Conservation (phyloP, 1,140 invertebrate species). For the Epicauta chinensis region DNA sequence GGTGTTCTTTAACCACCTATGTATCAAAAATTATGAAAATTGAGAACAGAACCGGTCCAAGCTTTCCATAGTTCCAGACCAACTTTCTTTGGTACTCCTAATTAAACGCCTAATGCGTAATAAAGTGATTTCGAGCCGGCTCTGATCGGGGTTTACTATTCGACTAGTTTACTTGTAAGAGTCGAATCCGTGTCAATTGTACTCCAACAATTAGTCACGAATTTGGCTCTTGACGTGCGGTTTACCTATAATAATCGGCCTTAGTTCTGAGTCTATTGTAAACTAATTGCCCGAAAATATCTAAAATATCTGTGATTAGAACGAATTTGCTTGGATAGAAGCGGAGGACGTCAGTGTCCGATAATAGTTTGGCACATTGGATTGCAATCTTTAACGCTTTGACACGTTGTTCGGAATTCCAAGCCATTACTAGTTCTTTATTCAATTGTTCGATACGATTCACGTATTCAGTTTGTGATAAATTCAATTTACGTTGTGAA, state of each 20-base stretch:
- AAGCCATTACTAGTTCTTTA: constrained; percentile 80
- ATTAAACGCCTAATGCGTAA: too few relatives aligned
- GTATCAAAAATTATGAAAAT: too few relatives aligned
- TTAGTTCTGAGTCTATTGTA: constrained; percentile 81
- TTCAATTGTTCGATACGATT: constrained; percentile 83
- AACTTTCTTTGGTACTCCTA: too few relatives aligned
- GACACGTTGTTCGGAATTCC: constrained; percentile 90
- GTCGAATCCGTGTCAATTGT: too few relatives aligned
- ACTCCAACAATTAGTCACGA: too few relatives aligned
- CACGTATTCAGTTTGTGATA: constrained; percentile 89
- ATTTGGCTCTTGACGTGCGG: too few relatives aligned
- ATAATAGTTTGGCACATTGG: constrained; percentile 89
- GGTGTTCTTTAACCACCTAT: too few relatives aligned
- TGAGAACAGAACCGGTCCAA: too few relatives aligned
- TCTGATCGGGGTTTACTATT: too few relatives aligned
- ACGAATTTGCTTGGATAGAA: constrained; percentile 99
- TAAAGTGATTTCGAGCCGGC: too few relatives aligned
- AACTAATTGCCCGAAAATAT: constrained; percentile 91
- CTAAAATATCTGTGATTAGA: constrained; percentile 90
- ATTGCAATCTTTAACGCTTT: constrained; percentile 96
- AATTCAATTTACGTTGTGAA: constrained; percentile 76
- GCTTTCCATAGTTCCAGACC: too few relatives aligned
- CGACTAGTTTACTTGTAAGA: too few relatives aligned
- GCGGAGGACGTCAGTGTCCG: constrained; percentile 79
- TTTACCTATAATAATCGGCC: constrained; percentile 56